phyloP scores from a whole-genome alignment of 2,888 invertebrate species.

The Apamea monoglypha region DNA sequence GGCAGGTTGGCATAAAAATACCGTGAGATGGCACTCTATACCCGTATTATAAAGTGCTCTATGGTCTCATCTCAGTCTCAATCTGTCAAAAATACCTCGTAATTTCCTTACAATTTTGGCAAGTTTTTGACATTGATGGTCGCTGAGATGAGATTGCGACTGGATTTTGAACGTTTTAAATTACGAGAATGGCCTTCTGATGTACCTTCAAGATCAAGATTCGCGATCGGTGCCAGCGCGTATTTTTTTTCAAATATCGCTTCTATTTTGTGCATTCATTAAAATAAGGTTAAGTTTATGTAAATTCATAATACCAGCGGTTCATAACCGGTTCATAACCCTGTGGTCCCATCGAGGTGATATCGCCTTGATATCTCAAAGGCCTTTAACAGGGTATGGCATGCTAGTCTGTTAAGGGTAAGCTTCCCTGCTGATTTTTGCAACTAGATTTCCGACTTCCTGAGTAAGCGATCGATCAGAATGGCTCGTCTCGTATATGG shows the following conservation, averaged over 20 bases:
- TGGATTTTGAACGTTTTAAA: too few relatives aligned
- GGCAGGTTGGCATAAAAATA: too few relatives aligned
- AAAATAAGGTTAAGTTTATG: not conserved
- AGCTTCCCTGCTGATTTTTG: not conserved
- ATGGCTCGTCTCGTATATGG: too few relatives aligned
- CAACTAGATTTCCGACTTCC: not conserved
- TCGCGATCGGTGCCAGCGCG: not conserved
- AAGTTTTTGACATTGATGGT: too few relatives aligned
- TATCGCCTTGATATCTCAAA: not conserved
- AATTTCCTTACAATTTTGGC: too few relatives aligned
- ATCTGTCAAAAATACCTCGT: too few relatives aligned
- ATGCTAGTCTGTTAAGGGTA: not conserved
- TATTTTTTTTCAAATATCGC: not conserved
- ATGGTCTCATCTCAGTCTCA: too few relatives aligned
- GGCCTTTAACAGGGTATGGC: not conserved
- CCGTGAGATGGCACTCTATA: too few relatives aligned
- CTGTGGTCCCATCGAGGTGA: not conserved
- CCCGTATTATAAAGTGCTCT: too few relatives aligned
- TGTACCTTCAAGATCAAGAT: not conserved
- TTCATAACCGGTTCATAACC: too few relatives aligned
- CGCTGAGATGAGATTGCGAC: too few relatives aligned
- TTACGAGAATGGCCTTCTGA: too few relatives aligned
- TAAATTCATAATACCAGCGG: not conserved
- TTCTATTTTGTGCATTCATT: constrained; percentile 24
- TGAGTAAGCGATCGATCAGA: not conserved